Percentiles rank a stretch among this genome's conserved stretches.
These are phyloP conservation scores for Campoletis sonorensis DNA, from an alignment of 1,140 invertebrate species.

Conservation along the genomic window DNA sequence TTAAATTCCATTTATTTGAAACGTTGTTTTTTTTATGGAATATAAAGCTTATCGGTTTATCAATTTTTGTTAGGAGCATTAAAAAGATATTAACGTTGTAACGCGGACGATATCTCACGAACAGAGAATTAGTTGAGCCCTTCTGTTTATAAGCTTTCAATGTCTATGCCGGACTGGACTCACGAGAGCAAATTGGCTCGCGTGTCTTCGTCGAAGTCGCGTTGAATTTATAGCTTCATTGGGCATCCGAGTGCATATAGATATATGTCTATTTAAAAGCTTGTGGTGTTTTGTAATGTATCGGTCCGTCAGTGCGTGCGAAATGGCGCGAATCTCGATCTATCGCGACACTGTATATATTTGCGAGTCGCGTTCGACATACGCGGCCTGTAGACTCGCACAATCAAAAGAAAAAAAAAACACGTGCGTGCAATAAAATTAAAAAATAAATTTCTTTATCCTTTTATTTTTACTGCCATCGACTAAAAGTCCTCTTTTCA, in stretches of 20 bases:
- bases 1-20: too few species aligned
- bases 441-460: neutral
- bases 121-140: neutral
- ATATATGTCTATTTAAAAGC: neutral
- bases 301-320: slow-evolving; percentile 34
- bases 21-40: too few species aligned
- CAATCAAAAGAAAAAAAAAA: too few species aligned
- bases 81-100: neutral
- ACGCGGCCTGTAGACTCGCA: neutral
- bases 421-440: too few species aligned
- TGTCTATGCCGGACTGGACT: slow-evolving; percentile 2
- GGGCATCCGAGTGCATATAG: slow-evolving; percentile 50
- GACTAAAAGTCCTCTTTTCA: neutral
- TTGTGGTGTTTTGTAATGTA: slow-evolving; percentile 20
- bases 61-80: too few species aligned
- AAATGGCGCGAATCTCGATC: slow-evolving; percentile 18
- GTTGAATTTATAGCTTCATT: slow-evolving; percentile 75
- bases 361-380: neutral
- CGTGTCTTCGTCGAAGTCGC: slow-evolving; percentile 67
- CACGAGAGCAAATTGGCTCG: slow-evolving; percentile 71
- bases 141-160: neutral
- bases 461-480: too few species aligned
- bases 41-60: too few species aligned
- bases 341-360: slow-evolving; percentile 15
- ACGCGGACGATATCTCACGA: neutral